phyloP scores from a whole-genome alignment of 2,888 invertebrate species.

The Pilophorus perplexus region DNA sequence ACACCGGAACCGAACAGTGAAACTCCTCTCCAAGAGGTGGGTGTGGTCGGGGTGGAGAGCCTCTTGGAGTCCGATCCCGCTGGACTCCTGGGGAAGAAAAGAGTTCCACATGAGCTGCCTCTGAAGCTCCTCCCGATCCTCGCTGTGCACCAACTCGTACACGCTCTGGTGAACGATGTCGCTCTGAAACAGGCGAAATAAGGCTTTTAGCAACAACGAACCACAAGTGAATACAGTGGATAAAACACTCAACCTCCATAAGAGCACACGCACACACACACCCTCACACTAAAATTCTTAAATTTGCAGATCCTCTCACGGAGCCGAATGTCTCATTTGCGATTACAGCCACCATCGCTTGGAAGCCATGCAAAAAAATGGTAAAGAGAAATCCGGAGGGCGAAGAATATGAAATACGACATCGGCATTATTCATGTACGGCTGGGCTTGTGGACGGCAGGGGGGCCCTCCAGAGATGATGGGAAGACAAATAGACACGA shows the following conservation, averaged over 20 bases:
- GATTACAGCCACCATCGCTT: background rate
- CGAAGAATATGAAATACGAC: too few species aligned
- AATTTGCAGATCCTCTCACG: background rate
- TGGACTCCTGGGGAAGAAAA: constrained; percentile 77
- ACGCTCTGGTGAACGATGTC: constrained; percentile 99
- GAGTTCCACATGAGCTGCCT: constrained; percentile 93
- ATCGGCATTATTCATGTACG: background rate
- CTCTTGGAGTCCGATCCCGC: constrained; percentile 77
- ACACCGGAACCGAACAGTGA: constrained; percentile 98
- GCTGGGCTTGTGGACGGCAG: background rate
- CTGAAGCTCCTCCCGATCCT: constrained; percentile 96
- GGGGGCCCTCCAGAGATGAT: background rate
- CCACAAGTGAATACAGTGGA: background rate
- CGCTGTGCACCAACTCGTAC: constrained; percentile 97
- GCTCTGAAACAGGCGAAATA: constrained; percentile 64
- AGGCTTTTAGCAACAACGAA: background rate
- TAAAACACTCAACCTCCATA: background rate
- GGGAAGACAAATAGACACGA: constrained; percentile 16
- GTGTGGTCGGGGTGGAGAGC: constrained; percentile 84
- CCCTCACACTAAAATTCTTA: too few species aligned
- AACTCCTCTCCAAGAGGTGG: constrained; percentile 89
- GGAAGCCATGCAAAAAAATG: too few species aligned
- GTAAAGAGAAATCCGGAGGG: too few species aligned
- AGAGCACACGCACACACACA: background rate
- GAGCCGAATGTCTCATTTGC: background rate